phyloP scores from a whole-genome alignment of 2,888 invertebrate genomes.

The Eupithecia exiguata region DNA sequence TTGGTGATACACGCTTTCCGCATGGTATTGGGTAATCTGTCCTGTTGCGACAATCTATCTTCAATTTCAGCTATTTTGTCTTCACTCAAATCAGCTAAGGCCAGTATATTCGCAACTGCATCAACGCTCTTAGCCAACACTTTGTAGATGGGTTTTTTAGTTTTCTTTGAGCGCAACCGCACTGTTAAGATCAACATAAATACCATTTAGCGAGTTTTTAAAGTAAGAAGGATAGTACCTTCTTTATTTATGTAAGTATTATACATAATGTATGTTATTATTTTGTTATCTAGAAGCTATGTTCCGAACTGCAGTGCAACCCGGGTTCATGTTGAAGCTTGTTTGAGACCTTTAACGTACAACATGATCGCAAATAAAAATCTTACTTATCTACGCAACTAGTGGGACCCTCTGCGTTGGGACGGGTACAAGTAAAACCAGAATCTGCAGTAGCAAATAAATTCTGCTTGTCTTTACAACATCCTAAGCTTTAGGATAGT shows the following conservation, averaged over 20 bases:
- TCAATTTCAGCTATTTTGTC: conserved; percentile 6
- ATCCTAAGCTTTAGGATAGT: not conserved
- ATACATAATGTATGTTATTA: too few species aligned
- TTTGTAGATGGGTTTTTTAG: not conserved
- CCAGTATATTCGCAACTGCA: not conserved
- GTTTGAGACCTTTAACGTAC: too few species aligned
- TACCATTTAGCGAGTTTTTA: not conserved
- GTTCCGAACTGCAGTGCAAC: too few species aligned
- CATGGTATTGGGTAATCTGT: not conserved
- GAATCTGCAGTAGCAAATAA: not conserved
- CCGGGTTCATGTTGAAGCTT: too few species aligned
- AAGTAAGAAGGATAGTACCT: not conserved
- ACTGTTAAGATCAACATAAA: not conserved
- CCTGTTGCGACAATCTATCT: conserved; percentile 3
- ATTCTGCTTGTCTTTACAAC: not conserved
- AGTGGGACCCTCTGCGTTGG: not conserved
- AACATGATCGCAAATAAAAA: too few species aligned
- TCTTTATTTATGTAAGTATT: too few species aligned
- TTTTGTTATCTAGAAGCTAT: too few species aligned
- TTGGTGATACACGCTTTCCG: conserved; percentile 5
- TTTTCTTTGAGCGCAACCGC: not conserved
- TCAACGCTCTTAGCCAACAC: not conserved
- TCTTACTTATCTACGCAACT: not conserved
- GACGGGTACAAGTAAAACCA: not conserved
- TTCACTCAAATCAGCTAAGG: not conserved